Evolutionary conservation across 2,888 invertebrate species (phyloP).

Genomic region (Aphrophora alni): DNA sequence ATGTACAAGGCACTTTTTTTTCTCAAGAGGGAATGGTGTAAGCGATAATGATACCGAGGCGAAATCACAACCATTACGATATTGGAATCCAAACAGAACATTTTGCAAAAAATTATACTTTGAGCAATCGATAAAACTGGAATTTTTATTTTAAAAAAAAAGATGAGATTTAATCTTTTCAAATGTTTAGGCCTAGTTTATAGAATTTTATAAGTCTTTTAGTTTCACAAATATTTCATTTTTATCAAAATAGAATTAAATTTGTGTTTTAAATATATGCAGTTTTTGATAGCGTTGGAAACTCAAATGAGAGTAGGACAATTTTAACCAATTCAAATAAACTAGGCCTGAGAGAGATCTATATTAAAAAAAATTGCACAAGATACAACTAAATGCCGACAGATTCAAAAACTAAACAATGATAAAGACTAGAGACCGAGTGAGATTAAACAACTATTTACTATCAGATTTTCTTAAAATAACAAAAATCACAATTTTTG

Average conservation of each 20-base stretch:
- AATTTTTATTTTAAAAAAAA: not conserved
- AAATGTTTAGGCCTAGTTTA: not conserved
- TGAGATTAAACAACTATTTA: not conserved
- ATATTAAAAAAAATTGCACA: not conserved
- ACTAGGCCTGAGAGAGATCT: not conserved
- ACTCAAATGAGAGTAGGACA: too few relatives aligned
- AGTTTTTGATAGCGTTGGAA: too few relatives aligned
- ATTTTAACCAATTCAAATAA: too few relatives aligned
- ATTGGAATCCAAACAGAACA: not conserved
- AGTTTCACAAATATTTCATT: too few relatives aligned
- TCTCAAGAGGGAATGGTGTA: slow-evolving; percentile 1
- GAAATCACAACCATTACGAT: slow-evolving; percentile 3
- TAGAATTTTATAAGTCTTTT: too few relatives aligned
- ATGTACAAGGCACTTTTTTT: not conserved
- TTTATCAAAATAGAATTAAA: too few relatives aligned
- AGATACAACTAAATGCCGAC: not conserved
- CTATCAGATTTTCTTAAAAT: not conserved
- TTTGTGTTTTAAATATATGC: too few relatives aligned
- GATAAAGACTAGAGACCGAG: not conserved
- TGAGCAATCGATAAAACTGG: not conserved
- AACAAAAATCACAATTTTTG: not conserved
- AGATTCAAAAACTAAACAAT: not conserved
- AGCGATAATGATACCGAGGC: not conserved
- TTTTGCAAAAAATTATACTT: not conserved
- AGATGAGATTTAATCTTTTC: not conserved